Percentiles rank a stretch among this genome's conserved stretches.
phyloP scores from a whole-genome alignment of 2,113 vertebrate species.

The Ceuthmochares aereus region DNA sequence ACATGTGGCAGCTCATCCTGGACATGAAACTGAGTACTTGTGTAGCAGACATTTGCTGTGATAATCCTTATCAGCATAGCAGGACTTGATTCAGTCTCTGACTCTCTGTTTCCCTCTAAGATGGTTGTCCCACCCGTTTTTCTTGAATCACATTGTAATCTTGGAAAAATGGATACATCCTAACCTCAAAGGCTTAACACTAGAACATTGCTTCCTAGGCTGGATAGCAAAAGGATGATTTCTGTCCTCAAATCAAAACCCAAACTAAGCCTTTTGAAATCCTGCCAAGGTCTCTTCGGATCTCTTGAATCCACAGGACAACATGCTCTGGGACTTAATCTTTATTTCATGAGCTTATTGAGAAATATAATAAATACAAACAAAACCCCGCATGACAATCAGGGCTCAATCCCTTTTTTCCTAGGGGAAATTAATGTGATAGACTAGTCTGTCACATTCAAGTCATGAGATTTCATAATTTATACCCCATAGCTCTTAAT shows the following conservation, averaged over 20 bases:
- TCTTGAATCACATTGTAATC: not conserved
- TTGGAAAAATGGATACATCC: not conserved
- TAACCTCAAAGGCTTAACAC: not conserved
- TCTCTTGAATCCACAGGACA: too few relatives aligned
- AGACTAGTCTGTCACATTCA: too few relatives aligned
- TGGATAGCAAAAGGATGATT: not conserved
- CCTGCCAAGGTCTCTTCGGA: too few relatives aligned
- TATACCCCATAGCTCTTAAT: too few relatives aligned
- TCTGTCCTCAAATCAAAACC: not conserved
- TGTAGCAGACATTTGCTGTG: not conserved
- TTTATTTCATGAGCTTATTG: too few relatives aligned
- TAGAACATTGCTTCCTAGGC: not conserved
- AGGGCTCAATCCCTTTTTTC: too few relatives aligned
- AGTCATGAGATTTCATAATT: too few relatives aligned
- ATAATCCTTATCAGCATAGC: not conserved
- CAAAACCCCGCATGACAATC: too few relatives aligned
- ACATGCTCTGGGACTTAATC: too few relatives aligned
- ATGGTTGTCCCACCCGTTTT: not conserved
- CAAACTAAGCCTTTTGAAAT: not conserved
- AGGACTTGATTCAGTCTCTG: not conserved
- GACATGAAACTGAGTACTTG: not conserved
- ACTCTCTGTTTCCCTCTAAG: not conserved
- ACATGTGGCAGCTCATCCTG: not conserved
- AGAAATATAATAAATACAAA: too few relatives aligned
- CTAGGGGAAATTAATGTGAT: too few relatives aligned